Evolutionary conservation across 2,888 invertebrate species (phyloP).

Genomic region (Masnerella sp.): DNA sequence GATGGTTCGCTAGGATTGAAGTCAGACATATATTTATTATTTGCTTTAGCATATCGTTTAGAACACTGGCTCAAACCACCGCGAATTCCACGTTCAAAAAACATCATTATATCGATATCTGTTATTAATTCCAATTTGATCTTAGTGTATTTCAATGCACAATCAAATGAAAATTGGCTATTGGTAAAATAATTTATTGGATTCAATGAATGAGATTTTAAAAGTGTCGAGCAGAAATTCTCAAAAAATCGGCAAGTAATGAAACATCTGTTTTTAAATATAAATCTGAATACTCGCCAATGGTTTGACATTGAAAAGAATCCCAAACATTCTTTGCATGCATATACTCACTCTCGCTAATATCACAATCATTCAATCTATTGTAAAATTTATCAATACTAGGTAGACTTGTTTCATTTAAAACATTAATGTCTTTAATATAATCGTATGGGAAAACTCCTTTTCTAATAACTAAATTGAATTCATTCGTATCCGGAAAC

Average conservation of each 20-base stretch:
- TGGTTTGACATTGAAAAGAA: neutral
- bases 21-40: neutral
- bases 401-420: slow-evolving; percentile 60
- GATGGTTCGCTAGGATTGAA: neutral
- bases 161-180: neutral
- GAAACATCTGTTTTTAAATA: slow-evolving; percentile 18
- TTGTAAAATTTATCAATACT: slow-evolving; percentile 62
- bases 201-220: neutral
- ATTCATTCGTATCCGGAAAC: neutral
- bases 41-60: neutral
- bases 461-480: slow-evolving; percentile 54
- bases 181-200: neutral
- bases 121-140: neutral
- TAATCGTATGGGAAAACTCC: slow-evolving; percentile 71
- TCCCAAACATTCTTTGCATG: neutral
- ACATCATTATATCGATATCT: neutral
- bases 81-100: neutral
- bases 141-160: neutral
- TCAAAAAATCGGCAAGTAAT: neutral
- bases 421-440: slow-evolving; percentile 58
- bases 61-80: neutral
- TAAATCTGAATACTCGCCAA: neutral
- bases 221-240: neutral
- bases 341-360: slow-evolving; percentile 10
- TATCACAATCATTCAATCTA: slow-evolving; percentile 56